Evolutionary conservation across 2,113 vertebrate genomes (phyloP).

Genomic region (Takifugu flavidus): DNA sequence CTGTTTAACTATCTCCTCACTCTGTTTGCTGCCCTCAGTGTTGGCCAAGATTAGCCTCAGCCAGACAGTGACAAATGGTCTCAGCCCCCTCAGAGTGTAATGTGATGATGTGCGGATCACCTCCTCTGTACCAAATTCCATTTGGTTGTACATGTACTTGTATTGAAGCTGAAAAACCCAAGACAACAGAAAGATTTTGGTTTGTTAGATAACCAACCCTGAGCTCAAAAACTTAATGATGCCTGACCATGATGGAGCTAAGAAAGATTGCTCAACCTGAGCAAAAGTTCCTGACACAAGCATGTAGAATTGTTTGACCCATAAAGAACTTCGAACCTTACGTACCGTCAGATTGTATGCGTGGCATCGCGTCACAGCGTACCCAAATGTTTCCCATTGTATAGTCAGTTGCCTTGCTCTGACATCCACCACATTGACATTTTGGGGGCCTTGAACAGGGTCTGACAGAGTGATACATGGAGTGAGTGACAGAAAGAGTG

Average conservation of each 20-base stretch:
- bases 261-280: no score
- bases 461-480: constrained; percentile 69
- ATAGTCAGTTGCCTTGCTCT: constrained; percentile 91
- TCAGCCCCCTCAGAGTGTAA: constrained; percentile 88
- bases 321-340: no score
- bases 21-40: constrained; percentile 92
- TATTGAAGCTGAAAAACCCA: constrained; percentile 79
- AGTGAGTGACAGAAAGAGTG: background rate
- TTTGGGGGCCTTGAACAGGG: constrained; percentile 91
- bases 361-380: constrained; percentile 92
- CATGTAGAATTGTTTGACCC: no score
- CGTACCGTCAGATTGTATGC: constrained; percentile 92
- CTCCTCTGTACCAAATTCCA: constrained; percentile 88
- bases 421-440: constrained; percentile 92
- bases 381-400: constrained; percentile 96
- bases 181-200: no score
- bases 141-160: constrained; percentile 93
- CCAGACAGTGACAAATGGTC: constrained; percentile 90
- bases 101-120: constrained; percentile 92
- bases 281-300: no score
- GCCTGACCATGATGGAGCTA: no score
- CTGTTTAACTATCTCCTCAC: constrained; percentile 92
- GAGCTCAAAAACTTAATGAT: no score
- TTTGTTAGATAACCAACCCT: no score
- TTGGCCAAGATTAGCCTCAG: constrained; percentile 90